phyloP scores from a whole-genome alignment of 2,113 vertebrate species.

The Motacilla tschutschensis region DNA sequence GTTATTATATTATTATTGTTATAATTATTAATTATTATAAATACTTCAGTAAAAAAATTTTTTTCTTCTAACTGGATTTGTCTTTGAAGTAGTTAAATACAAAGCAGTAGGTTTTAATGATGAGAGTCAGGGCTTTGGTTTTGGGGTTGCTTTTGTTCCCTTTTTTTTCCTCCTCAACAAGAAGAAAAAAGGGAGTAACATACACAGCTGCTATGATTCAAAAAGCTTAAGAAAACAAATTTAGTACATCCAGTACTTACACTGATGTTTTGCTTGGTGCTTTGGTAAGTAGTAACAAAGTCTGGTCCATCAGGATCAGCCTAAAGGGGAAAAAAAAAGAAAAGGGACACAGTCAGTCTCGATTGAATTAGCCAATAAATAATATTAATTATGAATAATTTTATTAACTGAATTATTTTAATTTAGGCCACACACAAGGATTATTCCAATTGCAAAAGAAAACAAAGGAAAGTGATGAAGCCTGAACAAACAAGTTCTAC shows the following conservation, averaged over 20 bases:
- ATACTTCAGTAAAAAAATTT: rapidly evolving
- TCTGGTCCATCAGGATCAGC: constrained; percentile 83
- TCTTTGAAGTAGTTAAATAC: not conserved
- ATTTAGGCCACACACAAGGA: not conserved
- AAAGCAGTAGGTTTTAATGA: not conserved
- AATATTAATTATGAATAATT: not conserved
- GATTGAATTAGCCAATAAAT: not conserved
- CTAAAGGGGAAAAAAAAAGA: constrained; percentile 55
- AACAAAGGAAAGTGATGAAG: not conserved
- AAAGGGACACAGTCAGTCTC: not conserved
- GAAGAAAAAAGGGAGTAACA: not conserved
- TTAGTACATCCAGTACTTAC: constrained; percentile 67
- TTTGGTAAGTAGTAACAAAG: constrained; percentile 81
- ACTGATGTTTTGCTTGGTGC: constrained; percentile 82
- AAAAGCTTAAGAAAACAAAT: not conserved
- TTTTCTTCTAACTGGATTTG: not conserved
- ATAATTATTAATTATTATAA: too few species aligned
- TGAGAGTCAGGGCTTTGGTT: not conserved
- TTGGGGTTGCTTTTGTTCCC: not conserved
- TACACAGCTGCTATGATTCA: not conserved
- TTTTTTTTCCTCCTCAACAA: not conserved
- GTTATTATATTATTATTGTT: too few species aligned
- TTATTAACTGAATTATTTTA: not conserved
- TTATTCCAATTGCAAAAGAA: not conserved
- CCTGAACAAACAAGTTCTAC: not conserved